Evolutionary conservation across 1,140 invertebrate genomes (phyloP).

Genomic region (Mactra quadrangularis): DNA sequence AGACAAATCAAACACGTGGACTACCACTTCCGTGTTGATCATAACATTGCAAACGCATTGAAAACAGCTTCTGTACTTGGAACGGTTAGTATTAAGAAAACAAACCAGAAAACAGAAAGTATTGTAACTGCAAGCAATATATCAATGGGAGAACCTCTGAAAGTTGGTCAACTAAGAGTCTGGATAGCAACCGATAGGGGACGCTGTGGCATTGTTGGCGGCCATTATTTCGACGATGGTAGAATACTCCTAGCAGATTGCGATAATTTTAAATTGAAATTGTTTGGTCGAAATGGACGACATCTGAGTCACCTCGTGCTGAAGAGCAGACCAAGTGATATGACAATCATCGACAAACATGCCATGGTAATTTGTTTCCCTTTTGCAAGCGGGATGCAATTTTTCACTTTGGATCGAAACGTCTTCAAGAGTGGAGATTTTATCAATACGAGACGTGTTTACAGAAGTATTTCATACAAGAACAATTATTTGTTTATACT

Average conservation of each 20-base stretch:
- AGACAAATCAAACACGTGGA: conserved; percentile 39
- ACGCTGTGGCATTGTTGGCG: conserved; percentile 50
- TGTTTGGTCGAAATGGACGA: conserved; percentile 27
- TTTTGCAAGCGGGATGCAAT: conserved; percentile 37
- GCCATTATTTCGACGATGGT: conserved; percentile 46
- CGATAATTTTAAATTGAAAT: conserved; percentile 60
- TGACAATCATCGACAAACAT: conserved; percentile 24
- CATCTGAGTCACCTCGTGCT: conserved; percentile 38
- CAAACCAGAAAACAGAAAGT: conserved; percentile 27
- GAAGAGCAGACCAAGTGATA: conserved; percentile 53
- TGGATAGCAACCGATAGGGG: conserved; percentile 55
- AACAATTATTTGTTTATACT: conserved; percentile 36
- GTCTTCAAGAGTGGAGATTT: conserved; percentile 18
- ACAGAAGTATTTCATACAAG: conserved; percentile 15
- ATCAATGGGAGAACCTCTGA: background rate
- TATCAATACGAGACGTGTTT: conserved; percentile 28
- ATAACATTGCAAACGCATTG: conserved; percentile 36
- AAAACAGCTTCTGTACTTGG: conserved; percentile 35
- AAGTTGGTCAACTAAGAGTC: conserved; percentile 24
- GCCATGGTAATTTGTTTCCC: conserved; percentile 26
- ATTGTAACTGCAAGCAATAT: conserved; percentile 8
- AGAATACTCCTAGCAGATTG: conserved; percentile 42
- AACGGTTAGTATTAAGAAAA: conserved; percentile 31
- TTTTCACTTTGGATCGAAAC: conserved; percentile 37
- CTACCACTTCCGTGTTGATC: conserved; percentile 52